Evolutionary conservation across 1,140 invertebrate genomes (phyloP), one percentile per base, ranked within the genome.

Genomic region (Glomeris maerens): DNA sequence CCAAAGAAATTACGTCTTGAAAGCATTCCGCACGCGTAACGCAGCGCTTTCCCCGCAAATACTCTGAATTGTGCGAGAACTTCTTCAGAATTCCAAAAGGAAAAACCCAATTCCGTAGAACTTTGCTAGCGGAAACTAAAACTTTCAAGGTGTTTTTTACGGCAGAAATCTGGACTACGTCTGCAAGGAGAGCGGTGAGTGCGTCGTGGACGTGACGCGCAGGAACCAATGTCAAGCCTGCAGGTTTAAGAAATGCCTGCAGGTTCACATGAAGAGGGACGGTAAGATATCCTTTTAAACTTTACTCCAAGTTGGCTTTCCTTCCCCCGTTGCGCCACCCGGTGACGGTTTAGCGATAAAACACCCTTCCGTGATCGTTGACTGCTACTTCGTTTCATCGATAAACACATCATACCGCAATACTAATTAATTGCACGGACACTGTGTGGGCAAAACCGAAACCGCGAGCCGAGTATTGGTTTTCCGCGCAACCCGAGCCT

Each of bases 181-280:
- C 2, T 96, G 91, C 64, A 96, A 96, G 62, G 90, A 93, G 66
- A 82, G 78, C 52, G 84, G 84, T 0, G 73, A 75, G 4, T 95
- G 91, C 62, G 72, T 92, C 1, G 89, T 95, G 1, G 90, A 95
- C 61, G 88, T 94, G 0, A 88, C 83, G 0, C 70, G 90, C 40
- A 67, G 91, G 23, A 96, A 95, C 70, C 91, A 95, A 66, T 96
- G 91, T 62, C 91, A 96, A 66, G 84, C 90, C 0, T 96, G 91
- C 61, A 76, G 91, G 28, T 93, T 94, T 66, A 79, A 79, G 44
- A 94, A 93, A 65, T 95, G 90, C 68, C 73, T 96, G 5, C 74
- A 81, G 58, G 87, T 92, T 49, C 89, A 91, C 62, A 96, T 96
- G 90, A 92, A 92, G 68, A 78, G 80, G 70, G 89, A 95, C 67